Evolutionary conservation across 2,113 vertebrate genomes (phyloP).

Genomic region (Dipodomys merriami): DNA sequence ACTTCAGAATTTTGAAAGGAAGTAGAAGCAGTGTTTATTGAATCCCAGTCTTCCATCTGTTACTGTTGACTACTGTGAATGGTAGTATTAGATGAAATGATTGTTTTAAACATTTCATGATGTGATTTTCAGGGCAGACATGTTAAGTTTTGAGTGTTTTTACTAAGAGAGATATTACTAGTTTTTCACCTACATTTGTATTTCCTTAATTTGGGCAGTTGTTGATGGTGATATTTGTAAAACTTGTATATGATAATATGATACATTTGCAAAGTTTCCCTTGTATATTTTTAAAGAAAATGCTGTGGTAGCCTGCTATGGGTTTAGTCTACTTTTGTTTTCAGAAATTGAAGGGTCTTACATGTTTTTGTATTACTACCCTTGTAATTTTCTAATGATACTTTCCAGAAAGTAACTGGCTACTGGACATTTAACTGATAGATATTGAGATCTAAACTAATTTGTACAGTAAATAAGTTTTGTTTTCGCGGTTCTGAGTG

Average conservation of each 20-base stretch:
- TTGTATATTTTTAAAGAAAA: background rate
- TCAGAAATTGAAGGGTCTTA: background rate
- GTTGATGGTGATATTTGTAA: constrained; percentile 5
- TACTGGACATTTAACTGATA: background rate
- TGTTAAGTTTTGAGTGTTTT: background rate
- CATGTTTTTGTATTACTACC: background rate
- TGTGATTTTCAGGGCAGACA: background rate
- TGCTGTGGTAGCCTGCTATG: background rate
- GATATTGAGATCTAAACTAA: background rate
- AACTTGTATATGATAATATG: background rate
- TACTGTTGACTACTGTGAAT: background rate
- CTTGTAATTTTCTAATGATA: background rate
- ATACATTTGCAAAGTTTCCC: background rate
- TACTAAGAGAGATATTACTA: background rate
- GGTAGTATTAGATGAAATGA: background rate
- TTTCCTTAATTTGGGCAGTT: background rate
- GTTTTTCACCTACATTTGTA: background rate
- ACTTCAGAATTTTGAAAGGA: constrained; percentile 13
- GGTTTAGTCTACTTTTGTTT: background rate
- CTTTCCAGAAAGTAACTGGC: background rate
- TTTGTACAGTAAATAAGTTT: background rate
- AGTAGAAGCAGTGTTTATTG: background rate
- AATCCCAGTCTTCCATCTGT: background rate
- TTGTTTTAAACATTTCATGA: background rate
- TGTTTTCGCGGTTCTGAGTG: constrained; percentile 4